A percentile compares a stretch with the other conserved stretches of the same genome.
phyloP scores from a whole-genome alignment of 2,113 vertebrate genomes.

The Colaptes auratus region DNA sequence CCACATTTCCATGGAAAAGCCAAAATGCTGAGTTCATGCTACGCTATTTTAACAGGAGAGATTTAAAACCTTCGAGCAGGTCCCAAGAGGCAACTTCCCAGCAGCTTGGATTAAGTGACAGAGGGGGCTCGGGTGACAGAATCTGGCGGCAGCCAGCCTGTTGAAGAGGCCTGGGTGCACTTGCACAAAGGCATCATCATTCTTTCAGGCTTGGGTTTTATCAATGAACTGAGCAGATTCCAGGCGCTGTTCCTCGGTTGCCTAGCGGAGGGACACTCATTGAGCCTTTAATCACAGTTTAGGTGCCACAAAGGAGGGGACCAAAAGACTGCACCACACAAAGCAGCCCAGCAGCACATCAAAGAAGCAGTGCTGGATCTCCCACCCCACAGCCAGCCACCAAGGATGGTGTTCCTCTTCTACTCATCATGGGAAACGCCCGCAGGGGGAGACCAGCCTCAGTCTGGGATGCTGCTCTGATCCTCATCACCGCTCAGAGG shows the following conservation, averaged over 20 bases:
- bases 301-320: constrained; percentile 46
- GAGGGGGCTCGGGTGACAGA: background rate
- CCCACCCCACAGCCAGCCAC: background rate
- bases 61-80: constrained; percentile 3
- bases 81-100: background rate
- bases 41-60: background rate
- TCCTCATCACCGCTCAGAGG: background rate
- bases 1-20: background rate
- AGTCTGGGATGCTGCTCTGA: background rate
- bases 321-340: background rate
- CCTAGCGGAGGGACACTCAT: constrained; percentile 66
- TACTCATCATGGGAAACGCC: background rate
- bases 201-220: constrained; percentile 64
- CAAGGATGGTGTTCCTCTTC: background rate
- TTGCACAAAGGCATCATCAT: constrained; percentile 72
- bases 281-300: constrained; percentile 61
- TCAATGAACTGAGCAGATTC: constrained; percentile 80
- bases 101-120: background rate
- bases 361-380: background rate
- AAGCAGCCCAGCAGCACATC: constrained; percentile 33
- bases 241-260: constrained; percentile 74
- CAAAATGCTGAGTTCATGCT: background rate
- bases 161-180: constrained; percentile 50
- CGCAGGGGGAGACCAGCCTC: accelerated
- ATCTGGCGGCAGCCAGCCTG: background rate